Evolutionary conservation across 1,140 invertebrate species (phyloP).

Genomic region (Ceratosolen solmsi): DNA sequence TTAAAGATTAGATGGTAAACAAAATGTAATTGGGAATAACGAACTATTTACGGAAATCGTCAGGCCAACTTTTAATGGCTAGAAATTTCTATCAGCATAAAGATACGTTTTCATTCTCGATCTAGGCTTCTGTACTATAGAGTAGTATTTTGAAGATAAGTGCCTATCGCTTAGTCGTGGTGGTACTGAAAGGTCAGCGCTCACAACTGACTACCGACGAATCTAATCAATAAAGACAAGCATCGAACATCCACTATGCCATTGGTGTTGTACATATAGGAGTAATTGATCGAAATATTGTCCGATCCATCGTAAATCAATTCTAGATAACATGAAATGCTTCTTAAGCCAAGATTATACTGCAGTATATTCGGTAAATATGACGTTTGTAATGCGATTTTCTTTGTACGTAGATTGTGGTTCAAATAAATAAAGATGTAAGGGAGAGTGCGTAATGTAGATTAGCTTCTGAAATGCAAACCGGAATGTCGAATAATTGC

Average conservation of each 20-base stretch:
- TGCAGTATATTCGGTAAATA: neutral
- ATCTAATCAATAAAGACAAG: neutral
- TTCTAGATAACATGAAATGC: neutral
- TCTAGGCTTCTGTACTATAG: neutral
- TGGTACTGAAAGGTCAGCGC: neutral
- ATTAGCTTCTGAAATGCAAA: slow-evolving; percentile 8
- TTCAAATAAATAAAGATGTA: neutral
- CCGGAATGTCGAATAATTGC: slow-evolving; percentile 5
- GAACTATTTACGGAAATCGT: neutral
- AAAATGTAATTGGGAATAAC: neutral
- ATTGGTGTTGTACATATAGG: neutral
- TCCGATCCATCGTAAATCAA: neutral
- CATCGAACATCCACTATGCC: neutral
- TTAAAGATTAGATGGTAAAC: too few relatives aligned
- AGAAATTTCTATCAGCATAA: neutral
- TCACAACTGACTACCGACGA: too few relatives aligned
- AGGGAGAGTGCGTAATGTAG: neutral
- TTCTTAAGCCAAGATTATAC: neutral
- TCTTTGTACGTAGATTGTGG: neutral
- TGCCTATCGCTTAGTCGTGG: neutral
- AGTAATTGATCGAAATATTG: neutral
- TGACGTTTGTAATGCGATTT: neutral
- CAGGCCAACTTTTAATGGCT: neutral
- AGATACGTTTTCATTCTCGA: neutral
- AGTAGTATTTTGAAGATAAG: neutral